phyloP scores from a whole-genome alignment of 2,113 vertebrate species.

The Hippocampus zosterae region DNA sequence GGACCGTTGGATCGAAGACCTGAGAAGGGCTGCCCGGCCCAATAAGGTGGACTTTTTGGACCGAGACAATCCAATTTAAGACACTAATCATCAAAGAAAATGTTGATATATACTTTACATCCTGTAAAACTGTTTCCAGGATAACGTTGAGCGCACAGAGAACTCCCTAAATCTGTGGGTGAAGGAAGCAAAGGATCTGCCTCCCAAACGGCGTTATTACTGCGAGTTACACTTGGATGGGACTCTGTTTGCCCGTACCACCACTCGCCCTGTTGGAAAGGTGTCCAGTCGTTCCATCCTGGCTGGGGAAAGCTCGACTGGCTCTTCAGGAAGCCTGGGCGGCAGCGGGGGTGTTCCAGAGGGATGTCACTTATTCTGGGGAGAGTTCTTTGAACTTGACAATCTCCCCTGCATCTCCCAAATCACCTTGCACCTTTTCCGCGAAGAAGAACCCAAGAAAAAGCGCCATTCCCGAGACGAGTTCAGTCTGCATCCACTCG shows the following conservation, averaged over 20 bases:
- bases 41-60: slow-evolving; percentile 76
- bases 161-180: slow-evolving; percentile 86
- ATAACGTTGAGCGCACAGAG: slow-evolving; percentile 83
- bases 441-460: slow-evolving; percentile 75
- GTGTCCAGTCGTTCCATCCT: slow-evolving; percentile 63
- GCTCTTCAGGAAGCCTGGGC: slow-evolving; percentile 37
- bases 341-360: slow-evolving; percentile 40
- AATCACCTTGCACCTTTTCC: slow-evolving; percentile 78
- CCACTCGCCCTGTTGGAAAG: slow-evolving; percentile 65
- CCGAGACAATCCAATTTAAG: neutral
- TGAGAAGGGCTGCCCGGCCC: slow-evolving; percentile 82
- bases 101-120: neutral
- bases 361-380: slow-evolving; percentile 76
- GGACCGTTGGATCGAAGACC: slow-evolving; percentile 89
- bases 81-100: neutral
- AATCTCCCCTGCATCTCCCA: slow-evolving; percentile 79
- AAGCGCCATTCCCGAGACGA: slow-evolving; percentile 73
- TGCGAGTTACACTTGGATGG: slow-evolving; percentile 85
- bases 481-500: slow-evolving; percentile 58
- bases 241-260: slow-evolving; percentile 82
- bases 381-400: slow-evolving; percentile 85
- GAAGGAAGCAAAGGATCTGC: slow-evolving; percentile 85
- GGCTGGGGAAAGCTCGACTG: slow-evolving; percentile 49
- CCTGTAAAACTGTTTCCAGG: slow-evolving; percentile 60
- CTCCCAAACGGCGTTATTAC: slow-evolving; percentile 74